Percentiles rank a stretch among this genome's conserved stretches.
Conservation (phyloP, 2,113 vertebrate genomes). For the Platysteira castanea region DNA sequence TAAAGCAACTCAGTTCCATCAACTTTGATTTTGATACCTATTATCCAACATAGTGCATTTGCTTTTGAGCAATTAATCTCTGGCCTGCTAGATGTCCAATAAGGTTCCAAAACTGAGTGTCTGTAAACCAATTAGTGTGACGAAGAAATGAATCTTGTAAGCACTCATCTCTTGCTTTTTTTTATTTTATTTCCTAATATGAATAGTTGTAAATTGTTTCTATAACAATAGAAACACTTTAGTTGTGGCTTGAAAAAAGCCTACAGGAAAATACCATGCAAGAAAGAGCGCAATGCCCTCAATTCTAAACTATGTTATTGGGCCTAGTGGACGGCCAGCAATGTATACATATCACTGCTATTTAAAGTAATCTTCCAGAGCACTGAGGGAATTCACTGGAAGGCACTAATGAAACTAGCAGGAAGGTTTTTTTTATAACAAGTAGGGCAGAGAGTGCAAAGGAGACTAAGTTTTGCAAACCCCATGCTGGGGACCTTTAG, state of each 20-base stretch:
- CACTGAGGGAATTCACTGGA: background rate
- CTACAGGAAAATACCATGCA: background rate
- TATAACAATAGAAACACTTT: background rate
- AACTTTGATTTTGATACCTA: background rate
- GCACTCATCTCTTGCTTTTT: background rate
- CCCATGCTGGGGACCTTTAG: background rate
- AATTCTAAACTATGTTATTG: background rate
- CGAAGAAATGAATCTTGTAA: background rate
- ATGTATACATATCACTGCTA: background rate
- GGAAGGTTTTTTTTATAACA: background rate
- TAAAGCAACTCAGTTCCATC: background rate
- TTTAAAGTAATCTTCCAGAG: background rate
- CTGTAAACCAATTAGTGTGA: background rate
- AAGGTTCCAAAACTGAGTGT: background rate
- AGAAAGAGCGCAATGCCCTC: background rate
- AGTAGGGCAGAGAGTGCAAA: background rate
- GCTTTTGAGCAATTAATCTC: background rate
- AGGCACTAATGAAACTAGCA: background rate
- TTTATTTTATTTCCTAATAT: background rate
- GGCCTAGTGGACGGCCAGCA: background rate
- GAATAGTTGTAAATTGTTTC: background rate
- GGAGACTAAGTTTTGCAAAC: background rate
- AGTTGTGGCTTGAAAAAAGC: background rate
- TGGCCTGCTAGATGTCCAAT: background rate
- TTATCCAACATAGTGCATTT: background rate